Base-by-base conservation (phyloP, 1,140 invertebrate species). In the Radopholus similis region DNA sequence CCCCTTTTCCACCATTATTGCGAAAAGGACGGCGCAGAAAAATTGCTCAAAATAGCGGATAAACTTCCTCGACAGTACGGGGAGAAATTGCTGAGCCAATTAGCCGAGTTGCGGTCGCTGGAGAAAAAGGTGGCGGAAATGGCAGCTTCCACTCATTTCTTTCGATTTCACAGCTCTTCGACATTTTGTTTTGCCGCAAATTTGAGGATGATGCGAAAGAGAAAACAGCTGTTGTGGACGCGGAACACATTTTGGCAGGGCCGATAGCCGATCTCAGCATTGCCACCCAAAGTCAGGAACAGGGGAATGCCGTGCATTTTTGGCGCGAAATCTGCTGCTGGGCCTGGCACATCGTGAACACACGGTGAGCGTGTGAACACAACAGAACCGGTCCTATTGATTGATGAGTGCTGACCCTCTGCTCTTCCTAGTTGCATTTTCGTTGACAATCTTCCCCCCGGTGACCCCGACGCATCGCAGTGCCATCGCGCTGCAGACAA, bases 301-400 rank as follows among this genome's bases (percentile, higher is more conserved):
- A n/a, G n/a, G n/a, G n/a, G n/a, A n/a, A n/a, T n/a, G n/a, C 59
- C 2, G 2, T 55, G 11, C 9, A 26, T 35, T 47, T 62, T 62
- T 62, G 58, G 58, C n/a, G 35, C 28, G 58, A 62, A 62, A 47
- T 68, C 23, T 68, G 49, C 34, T 51, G 47, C 21, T 86, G 85
- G 85, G 87, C 87, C 1, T 91, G 89, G 85, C 88, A 88, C 75
- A 85, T 87, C 68, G 89, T 91, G 1, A 90, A 91, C 83, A 90
- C 90, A 1, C 85, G 90, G 59, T 67, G 23, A 35, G 28, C n/a
- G n/a, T 63, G 13, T 30, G 37, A 32, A 49, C 26, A 21, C 13
- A 28, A 18, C 15, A 4, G 13, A 34, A 30, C 23, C 8, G n/a
- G 23, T 1, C 15, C 6, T 18, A n/a, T n/a, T n/a, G n/a, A n/a